Evolutionary conservation across 2,113 vertebrate species (phyloP).

Genomic region (Colaptes auratus): DNA sequence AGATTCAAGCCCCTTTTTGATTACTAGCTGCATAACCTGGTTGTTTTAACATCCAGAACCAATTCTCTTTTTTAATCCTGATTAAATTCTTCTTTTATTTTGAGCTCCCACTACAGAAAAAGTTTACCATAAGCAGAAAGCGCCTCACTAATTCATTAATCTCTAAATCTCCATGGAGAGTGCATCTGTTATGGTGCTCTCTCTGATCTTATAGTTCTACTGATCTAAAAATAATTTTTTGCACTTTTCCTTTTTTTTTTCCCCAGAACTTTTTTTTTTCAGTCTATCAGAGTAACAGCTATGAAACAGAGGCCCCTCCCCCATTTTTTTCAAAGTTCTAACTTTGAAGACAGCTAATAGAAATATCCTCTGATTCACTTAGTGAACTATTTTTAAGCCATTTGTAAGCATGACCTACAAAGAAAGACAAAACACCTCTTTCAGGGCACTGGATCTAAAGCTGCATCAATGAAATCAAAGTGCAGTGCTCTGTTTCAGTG

Average conservation of each 20-base stretch:
- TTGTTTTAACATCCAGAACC: not conserved
- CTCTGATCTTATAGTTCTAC: constrained; percentile 19
- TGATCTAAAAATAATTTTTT: constrained; percentile 29
- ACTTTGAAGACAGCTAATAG: constrained; percentile 5
- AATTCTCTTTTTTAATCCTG: not conserved
- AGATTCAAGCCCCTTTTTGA: not conserved
- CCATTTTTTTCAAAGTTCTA: not conserved
- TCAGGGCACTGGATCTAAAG: not conserved
- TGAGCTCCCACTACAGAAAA: not conserved
- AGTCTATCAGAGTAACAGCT: constrained; percentile 1
- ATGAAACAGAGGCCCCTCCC: not conserved
- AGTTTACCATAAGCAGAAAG: constrained; percentile 27
- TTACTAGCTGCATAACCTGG: not conserved
- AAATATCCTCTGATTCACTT: not conserved
- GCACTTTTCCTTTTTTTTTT: not conserved
- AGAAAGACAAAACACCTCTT: not conserved
- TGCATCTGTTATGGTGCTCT: not conserved
- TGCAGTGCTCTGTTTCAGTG: accelerated
- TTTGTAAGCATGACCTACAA: constrained; percentile 6
- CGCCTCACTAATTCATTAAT: constrained; percentile 11
- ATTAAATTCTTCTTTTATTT: constrained; percentile 17
- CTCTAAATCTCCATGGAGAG: constrained; percentile 38
- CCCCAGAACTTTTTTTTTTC: not conserved
- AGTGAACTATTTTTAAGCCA: constrained; percentile 9
- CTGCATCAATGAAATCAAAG: not conserved